Base-by-base conservation (phyloP, 2,888 invertebrate genomes). In the Drosophila recens region DNA sequence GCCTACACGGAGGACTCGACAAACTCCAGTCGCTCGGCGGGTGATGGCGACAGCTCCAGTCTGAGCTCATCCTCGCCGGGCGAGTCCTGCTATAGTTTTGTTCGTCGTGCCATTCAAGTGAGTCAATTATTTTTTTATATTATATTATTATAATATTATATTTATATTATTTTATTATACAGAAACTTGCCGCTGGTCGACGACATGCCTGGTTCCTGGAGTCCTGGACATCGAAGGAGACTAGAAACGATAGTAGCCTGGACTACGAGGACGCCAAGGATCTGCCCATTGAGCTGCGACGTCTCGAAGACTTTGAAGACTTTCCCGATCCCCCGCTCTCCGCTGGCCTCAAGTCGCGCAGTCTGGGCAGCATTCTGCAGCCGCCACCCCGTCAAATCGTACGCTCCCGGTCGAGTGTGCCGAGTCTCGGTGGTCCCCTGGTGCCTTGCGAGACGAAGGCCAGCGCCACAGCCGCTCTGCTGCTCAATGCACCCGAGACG, bases 1-100 rank as follows among this genome's bases (percentile, higher is more conserved):
- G 95, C 95, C 1, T 95, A 95, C 82, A 94, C 94, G 87, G 94
- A 95, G 72, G 94, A 95, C 76, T 95, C 95, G 78, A 95, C 95
- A 63, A 95, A 95, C 90, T 95, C 95, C 4, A 94, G 93, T 62
- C 93, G 94, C 52, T 94, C 93, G 54, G 94, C 91, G 92, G 95
- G 88, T 79, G 94, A 90, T 92, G 93, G 92, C 20, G 97, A 97
- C 84, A 97, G 97, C 72, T 97, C 97, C 23, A 97, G 97, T 74
- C 94, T 97, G 40, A 97, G 97, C 6, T 93, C 93, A n/a, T 93
- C 93, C 0, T 97, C 97, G 74, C 98, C 98, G 4, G 97, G 97
- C 90, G 98, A 98, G 93, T 97, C 97, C 4, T 98, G 98, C 91
- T 98, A 98, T 93, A 97, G 97, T 86, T 98, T 98, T 91, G 97